These are phyloP conservation scores for Lophotriccus pileatus DNA, from an alignment of 2,797 vertebrate species.

Conservation along the genomic window DNA sequence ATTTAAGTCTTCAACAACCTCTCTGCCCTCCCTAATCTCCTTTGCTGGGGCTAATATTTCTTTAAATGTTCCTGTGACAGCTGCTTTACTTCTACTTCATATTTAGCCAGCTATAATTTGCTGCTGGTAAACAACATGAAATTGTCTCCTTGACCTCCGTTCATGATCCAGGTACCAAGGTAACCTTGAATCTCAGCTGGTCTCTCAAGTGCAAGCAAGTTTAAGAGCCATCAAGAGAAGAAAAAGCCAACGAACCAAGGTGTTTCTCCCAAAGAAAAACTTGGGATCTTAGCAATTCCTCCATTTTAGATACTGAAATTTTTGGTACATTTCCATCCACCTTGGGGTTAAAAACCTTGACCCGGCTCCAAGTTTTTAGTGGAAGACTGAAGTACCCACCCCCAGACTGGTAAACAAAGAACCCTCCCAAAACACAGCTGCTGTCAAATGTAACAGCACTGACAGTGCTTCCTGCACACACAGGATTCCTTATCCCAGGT, in stretches of 20 bases:
- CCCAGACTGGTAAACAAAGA: neutral
- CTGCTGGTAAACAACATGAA: neutral
- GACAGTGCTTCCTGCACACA: neutral
- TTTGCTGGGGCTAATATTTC: neutral
- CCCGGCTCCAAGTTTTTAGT: neutral
- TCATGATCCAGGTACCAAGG: neutral
- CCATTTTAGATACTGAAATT: neutral
- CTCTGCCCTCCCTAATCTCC: conserved; percentile 16
- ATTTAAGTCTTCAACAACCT: conserved; percentile 12
- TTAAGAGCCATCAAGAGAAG: neutral
- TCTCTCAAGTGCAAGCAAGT: neutral
- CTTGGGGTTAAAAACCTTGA: neutral
- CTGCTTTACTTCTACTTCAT: neutral
- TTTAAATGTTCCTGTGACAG: neutral
- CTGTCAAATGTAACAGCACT: neutral
- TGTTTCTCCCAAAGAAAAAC: neutral
- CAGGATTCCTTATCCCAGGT: neutral
- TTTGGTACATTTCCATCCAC: neutral
- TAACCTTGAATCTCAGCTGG: neutral
- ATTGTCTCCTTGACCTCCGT: neutral
- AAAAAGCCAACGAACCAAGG: neutral
- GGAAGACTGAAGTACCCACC: neutral
- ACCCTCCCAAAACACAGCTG: neutral
- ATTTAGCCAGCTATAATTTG: neutral
- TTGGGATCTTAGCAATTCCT: neutral